These are phyloP conservation scores for Lepidotrigona ventralis DNA, from an alignment of 1,140 invertebrate genomes.

Conservation along the genomic window DNA sequence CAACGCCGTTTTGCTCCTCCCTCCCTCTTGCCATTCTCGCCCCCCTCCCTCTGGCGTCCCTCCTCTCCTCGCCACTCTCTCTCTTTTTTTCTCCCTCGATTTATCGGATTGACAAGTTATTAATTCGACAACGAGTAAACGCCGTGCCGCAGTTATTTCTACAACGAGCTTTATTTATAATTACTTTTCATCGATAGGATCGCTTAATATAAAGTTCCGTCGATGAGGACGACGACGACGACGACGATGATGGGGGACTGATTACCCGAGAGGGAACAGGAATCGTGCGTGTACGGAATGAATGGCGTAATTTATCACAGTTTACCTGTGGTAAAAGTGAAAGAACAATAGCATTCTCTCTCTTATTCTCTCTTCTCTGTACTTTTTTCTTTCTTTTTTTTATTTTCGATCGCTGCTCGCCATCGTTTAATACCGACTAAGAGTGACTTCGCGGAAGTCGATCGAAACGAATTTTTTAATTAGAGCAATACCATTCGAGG, in stretches of 20 bases:
- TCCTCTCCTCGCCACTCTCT: not conserved
- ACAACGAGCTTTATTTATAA: slow-evolving; percentile 32
- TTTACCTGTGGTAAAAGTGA: not conserved
- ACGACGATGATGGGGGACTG: not conserved
- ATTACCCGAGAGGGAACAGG: not conserved
- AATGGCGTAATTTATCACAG: not conserved
- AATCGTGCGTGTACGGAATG: not conserved
- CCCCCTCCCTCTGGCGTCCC: too few relatives aligned
- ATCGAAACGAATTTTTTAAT: not conserved
- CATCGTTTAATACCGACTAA: not conserved
- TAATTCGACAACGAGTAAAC: slow-evolving; percentile 35
- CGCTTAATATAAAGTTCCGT: slow-evolving; percentile 16
- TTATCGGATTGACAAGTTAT: not conserved
- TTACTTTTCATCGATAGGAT: slow-evolving; percentile 37
- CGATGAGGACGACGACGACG: not conserved
- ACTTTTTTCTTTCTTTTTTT: not conserved
- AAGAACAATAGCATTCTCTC: not conserved
- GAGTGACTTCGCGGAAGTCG: not conserved
- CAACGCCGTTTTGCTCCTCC: not conserved
- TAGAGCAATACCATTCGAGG: not conserved
- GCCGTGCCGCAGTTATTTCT: slow-evolving; percentile 5
- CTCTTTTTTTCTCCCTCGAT: too few relatives aligned
- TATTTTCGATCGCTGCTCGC: not conserved
- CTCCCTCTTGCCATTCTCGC: not conserved
- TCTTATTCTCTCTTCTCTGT: too few relatives aligned